Percentiles rank a stretch among this genome's conserved stretches.
These are phyloP conservation scores for Rhinella marina DNA, from an alignment of 2,797 vertebrate species.

Conservation along the genomic window DNA sequence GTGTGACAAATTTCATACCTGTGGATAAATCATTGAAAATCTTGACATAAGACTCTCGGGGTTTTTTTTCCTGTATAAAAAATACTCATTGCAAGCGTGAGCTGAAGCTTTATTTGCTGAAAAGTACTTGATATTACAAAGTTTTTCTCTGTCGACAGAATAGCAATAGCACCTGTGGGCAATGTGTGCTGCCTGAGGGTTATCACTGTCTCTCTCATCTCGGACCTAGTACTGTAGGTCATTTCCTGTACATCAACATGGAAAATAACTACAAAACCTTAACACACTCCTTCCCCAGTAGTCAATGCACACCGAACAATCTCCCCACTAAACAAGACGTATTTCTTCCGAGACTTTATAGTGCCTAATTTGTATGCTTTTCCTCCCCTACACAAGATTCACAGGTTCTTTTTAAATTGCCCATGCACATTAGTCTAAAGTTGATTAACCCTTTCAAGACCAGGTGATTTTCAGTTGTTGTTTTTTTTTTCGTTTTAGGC, in stretches of 20 bases:
- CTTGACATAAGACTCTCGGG: conserved; percentile 16
- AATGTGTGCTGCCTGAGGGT: neutral
- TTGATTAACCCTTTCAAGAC: no score
- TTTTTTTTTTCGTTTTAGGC: no score
- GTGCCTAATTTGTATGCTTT: no score
- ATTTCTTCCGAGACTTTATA: no score
- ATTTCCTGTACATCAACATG: neutral
- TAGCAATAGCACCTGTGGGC: conserved; percentile 12
- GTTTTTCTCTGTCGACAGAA: neutral
- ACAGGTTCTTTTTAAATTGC: no score
- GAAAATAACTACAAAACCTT: neutral
- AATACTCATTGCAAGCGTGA: conserved; percentile 17
- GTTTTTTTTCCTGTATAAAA: conserved; percentile 27
- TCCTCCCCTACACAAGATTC: no score
- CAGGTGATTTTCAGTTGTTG: no score
- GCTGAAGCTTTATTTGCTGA: conserved; percentile 33
- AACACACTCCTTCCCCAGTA: neutral
- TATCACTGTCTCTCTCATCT: neutral
- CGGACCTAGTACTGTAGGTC: neutral
- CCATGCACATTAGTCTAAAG: no score
- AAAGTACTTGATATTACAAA: neutral
- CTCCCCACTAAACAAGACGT: neutral
- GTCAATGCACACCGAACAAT: neutral
- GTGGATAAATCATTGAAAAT: conserved; percentile 40
- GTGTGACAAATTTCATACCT: conserved; percentile 46